These are phyloP conservation scores for Sardinella longiceps DNA, from an alignment of 2,797 vertebrate species.

Conservation along the genomic window DNA sequence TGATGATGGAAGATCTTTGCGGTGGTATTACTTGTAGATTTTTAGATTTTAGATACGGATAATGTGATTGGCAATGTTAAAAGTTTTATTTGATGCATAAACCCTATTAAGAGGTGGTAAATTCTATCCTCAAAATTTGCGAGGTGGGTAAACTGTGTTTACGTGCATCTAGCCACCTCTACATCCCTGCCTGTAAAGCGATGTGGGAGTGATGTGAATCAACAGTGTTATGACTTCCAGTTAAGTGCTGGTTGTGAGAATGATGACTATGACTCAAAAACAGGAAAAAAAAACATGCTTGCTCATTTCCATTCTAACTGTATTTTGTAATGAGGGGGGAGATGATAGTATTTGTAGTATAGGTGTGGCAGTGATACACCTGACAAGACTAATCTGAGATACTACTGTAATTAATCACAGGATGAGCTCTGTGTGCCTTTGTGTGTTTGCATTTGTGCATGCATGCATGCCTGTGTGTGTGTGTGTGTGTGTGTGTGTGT, in stretches of 20 bases:
- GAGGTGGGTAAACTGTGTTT: too few species aligned
- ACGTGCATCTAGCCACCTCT: too few species aligned
- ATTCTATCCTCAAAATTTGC: too few species aligned
- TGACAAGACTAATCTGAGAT: neutral
- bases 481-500: neutral
- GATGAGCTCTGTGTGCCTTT: neutral
- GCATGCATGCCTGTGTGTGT: neutral
- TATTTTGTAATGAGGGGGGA: neutral
- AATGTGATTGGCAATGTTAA: too few species aligned
- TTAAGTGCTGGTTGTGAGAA: neutral
- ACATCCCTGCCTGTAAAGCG: too few species aligned
- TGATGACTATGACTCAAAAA: conserved; percentile 4
- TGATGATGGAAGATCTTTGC: too few species aligned
- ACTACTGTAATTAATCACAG: neutral
- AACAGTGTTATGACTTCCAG: neutral
- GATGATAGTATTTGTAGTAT: neutral
- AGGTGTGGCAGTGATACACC: conserved; percentile 3
- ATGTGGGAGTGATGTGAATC: neutral
- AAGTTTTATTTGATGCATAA: too few species aligned
- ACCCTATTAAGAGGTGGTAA: too few species aligned
- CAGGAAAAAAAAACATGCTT: neutral
- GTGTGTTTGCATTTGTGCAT: neutral
- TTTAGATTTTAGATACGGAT: too few species aligned
- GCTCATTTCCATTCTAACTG: neutral
- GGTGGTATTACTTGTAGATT: too few species aligned